Evolutionary conservation across 2,113 vertebrate genomes (phyloP), one percentile per base, ranked within the genome.

Genomic region (Centrocercus urophasianus): DNA sequence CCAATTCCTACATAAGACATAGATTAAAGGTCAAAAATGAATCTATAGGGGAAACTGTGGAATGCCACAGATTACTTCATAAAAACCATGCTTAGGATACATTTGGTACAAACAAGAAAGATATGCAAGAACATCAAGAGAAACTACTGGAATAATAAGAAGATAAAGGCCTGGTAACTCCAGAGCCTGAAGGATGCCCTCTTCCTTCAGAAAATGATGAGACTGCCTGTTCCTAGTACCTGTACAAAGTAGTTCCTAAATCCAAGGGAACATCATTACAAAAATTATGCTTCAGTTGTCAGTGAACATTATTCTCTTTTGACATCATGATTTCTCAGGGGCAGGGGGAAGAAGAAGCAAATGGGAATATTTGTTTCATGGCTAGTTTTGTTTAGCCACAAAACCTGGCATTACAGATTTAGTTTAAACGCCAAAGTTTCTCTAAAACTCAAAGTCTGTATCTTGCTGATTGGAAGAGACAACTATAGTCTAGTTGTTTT

Each of bases 1-100:
- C 7, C 0, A 1, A 74, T 64, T 71, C 28, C 28, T 32, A 61
- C 0, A 1, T 13, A 52, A 76, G 25, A 7, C 52, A n/a, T 11
- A 50, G 20, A 19, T 18, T 13, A 32, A 48, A 38, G 13, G 24
- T 75, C 36, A 86, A 56, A 3, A 73, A 36, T 22, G 80, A 65
- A 32, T 6, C 21, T 65, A 13, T 13, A 32, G 4, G 21, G 10
- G n/a, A 61, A 76, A 71, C 30, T 16, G 13, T 43, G 24, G 50
- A 30, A 61, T 32, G 18, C 12, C 75, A 52, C 16, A n/a, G 32
- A 74, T 38, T 54, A 30, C 8, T 30, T 38, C 43, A 71, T 36
- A 21, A 47, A 47, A 16, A 60, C 24, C 24, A 24, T 5, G 10
- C 15, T 22, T 63, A 59, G 40, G 28, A 63, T 32, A 2, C 52